phyloP scores from a whole-genome alignment of 1,140 invertebrate species.

The Drosophila biarmipes region DNA sequence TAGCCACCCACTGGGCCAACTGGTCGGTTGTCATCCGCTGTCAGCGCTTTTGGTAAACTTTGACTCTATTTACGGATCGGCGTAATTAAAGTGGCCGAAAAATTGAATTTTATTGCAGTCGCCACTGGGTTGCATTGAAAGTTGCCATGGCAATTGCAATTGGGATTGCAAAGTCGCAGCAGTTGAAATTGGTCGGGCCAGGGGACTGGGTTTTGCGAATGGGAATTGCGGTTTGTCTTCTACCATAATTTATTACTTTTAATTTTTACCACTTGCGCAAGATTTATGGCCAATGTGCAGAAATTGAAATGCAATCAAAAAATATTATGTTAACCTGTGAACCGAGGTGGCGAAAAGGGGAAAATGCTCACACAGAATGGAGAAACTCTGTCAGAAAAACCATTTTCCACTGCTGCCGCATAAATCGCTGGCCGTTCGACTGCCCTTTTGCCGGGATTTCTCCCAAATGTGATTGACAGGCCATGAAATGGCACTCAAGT shows the following conservation, averaged over 20 bases:
- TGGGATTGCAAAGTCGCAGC: slow-evolving; percentile 17
- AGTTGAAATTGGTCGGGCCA: slow-evolving; percentile 13
- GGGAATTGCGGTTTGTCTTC: slow-evolving; percentile 43
- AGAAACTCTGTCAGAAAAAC: slow-evolving; percentile 7
- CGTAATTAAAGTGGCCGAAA: slow-evolving; percentile 50
- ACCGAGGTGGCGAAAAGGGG: slow-evolving; percentile 23
- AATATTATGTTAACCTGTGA: slow-evolving; percentile 80
- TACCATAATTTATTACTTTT: slow-evolving; percentile 77
- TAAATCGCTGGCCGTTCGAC: slow-evolving; percentile 45
- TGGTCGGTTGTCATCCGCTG: slow-evolving; percentile 26
- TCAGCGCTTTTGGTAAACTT: slow-evolving; percentile 36
- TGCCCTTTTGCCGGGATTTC: slow-evolving; percentile 27
- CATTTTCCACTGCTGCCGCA: slow-evolving; percentile 26
- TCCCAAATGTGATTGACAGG: slow-evolving; percentile 59
- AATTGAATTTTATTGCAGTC: slow-evolving; percentile 37
- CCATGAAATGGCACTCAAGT: slow-evolving; percentile 68
- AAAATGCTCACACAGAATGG: slow-evolving; percentile 24
- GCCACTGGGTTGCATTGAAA: slow-evolving; percentile 13
- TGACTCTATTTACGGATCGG: slow-evolving; percentile 47
- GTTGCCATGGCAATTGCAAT: slow-evolving; percentile 23
- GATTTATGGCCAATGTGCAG: slow-evolving; percentile 71
- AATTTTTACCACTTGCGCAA: slow-evolving; percentile 71
- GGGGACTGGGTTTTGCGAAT: slow-evolving; percentile 9
- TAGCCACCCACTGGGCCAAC: slow-evolving; percentile 39
- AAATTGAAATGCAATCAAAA: slow-evolving; percentile 80